These are phyloP conservation scores for Limenitis camilla DNA, from an alignment of 2,888 invertebrate genomes.

Conservation along the genomic window DNA sequence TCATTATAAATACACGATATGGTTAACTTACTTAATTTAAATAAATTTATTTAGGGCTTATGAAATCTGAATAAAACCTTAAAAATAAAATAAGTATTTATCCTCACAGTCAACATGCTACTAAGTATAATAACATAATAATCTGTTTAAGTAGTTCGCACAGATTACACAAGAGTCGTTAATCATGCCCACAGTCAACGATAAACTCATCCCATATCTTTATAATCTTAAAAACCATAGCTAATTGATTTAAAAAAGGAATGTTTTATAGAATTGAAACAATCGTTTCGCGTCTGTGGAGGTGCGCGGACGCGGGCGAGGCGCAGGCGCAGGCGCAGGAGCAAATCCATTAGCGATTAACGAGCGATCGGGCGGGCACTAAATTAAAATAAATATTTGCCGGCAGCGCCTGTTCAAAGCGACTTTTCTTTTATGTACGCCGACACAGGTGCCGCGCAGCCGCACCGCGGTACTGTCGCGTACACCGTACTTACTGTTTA, in stretches of 20 bases:
- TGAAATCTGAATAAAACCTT: too few species aligned
- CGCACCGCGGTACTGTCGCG: constrained; percentile 29
- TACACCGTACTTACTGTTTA: constrained; percentile 14
- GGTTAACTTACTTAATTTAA: too few species aligned
- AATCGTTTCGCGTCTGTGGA: constrained; percentile 30
- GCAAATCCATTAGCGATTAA: constrained; percentile 71
- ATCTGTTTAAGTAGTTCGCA: neutral
- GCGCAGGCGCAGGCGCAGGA: constrained; percentile 28
- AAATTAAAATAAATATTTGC: constrained; percentile 75
- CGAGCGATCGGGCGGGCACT: constrained; percentile 64
- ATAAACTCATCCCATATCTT: constrained; percentile 12
- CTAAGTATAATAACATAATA: neutral
- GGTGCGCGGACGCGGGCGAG: constrained; percentile 40
- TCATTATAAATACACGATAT: too few species aligned
- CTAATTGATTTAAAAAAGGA: constrained; percentile 21
- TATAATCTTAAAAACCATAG: constrained; percentile 17
- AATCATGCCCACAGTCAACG: constrained; percentile 9
- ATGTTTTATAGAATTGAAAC: constrained; percentile 21
- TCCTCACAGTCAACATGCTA: too few species aligned
- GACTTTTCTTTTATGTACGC: constrained; percentile 54
- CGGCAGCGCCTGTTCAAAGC: constrained; percentile 57
- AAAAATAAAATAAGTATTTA: too few species aligned
- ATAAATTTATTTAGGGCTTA: too few species aligned
- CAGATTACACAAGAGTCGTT: neutral
- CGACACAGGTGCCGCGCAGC: constrained; percentile 64